Conservation (phyloP, 2,888 invertebrate genomes). For the Drosophila yooni region DNA sequence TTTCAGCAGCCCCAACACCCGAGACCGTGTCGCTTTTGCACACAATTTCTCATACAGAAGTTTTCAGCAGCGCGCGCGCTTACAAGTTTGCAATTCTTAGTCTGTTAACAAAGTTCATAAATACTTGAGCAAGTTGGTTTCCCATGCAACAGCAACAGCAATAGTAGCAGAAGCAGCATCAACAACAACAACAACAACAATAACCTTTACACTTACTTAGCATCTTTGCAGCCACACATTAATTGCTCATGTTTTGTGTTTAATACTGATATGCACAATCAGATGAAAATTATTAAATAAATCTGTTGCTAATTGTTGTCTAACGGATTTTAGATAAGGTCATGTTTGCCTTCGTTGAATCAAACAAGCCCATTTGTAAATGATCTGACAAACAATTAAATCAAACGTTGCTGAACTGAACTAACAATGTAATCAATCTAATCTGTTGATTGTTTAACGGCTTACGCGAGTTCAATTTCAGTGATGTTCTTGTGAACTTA, state of each 20-base stretch:
- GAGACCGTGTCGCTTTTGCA: conserved; percentile 75
- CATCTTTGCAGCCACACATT: conserved; percentile 16
- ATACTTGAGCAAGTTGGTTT: conserved; percentile 73
- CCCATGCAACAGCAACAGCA: conserved; percentile 26
- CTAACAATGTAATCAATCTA: neutral
- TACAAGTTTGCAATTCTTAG: conserved; percentile 80
- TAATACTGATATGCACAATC: conserved; percentile 7
- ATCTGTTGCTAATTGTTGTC: conserved; percentile 16
- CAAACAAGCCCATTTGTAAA: neutral
- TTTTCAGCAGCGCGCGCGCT: conserved; percentile 53
- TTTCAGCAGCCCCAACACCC: conserved; percentile 55
- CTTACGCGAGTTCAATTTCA: neutral
- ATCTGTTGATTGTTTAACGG: neutral
- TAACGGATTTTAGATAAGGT: neutral
- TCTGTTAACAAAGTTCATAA: conserved; percentile 81
- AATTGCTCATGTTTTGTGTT: conserved; percentile 26
- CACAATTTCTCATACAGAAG: conserved; percentile 80
- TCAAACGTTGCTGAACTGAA: neutral
- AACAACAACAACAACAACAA: conserved; percentile 5
- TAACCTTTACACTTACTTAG: neutral
- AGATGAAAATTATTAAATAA: conserved; percentile 19
- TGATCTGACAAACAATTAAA: neutral
- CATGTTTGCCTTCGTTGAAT: neutral
- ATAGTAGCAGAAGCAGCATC: conserved; percentile 10
- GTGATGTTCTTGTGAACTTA: neutral